Evolutionary conservation across 1,140 invertebrate species (phyloP), one percentile per base, ranked within the genome.

Genomic region (Coelopa frigida): DNA sequence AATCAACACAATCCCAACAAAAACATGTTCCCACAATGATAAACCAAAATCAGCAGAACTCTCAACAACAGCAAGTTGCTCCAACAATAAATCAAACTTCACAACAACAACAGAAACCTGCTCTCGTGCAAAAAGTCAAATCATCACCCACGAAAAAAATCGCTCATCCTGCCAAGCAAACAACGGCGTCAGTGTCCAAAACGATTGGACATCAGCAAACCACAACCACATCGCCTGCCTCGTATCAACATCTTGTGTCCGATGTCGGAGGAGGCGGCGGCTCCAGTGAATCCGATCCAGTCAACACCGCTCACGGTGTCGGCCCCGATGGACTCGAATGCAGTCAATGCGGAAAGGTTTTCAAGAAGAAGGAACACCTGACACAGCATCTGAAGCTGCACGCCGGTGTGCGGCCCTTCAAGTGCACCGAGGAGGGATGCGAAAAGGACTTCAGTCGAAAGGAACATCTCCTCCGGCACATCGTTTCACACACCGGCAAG

Each of bases 301-400:
- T 18, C n/a, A n/a, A n/a, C n/a, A 10, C 44, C 24, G 37, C 31
- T 4, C 6, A 31, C 4, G 31, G 20, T 5, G 17, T 37, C 2
- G 41, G 29, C 1, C 38, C 14, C 26, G 44, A 39, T 20, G 35
- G 43, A 29, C 26, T 46, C 3, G 43, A 45, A 27, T 68, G 65
- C 23, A 51, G 70, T 0, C 75, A 76, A 1, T 88, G 85, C 59
- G 72, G 75, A 0, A 85, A 84, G 60, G 74, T 76, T 1, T 89
- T 87, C 55, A 84, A 82, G 50, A 75, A 80, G 3, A 85, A 83
- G 48, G 82, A 84, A 49, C 79, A 83, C 55, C 65, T 88, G n/a
- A 73, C 81, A 3, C 73, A 83, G 27, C 87, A 89, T 53, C 74
- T 80, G 43, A 78, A 83, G 7, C 79, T 81, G 5, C 86, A 89